Conservation (phyloP, 2,888 invertebrate genomes). For the Vesta saturnalis region DNA sequence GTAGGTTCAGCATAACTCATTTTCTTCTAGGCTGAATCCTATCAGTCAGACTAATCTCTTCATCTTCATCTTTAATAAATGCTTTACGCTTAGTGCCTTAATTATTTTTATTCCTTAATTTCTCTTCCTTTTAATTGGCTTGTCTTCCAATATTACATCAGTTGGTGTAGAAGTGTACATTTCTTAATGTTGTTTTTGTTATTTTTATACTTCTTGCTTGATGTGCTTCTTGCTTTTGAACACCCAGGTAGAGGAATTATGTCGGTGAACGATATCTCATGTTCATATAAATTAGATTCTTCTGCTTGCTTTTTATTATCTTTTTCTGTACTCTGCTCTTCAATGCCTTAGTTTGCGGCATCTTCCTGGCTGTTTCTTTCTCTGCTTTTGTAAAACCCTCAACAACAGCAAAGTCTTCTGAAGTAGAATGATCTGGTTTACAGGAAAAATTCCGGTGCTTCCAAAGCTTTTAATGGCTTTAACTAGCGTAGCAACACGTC, state of each 20-base stretch:
- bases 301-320: neutral
- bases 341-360: too few relatives aligned
- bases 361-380: neutral
- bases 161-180: neutral
- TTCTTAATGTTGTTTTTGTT: neutral
- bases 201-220: neutral
- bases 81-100: neutral
- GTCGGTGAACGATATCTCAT: neutral
- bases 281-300: neutral
- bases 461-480: neutral
- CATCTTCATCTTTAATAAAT: too few relatives aligned
- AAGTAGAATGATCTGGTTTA: neutral
- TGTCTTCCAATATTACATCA: too few relatives aligned
- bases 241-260: too few relatives aligned
- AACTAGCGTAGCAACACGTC: neutral
- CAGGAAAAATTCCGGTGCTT: neutral
- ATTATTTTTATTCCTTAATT: neutral
- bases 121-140: neutral
- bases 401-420: too few relatives aligned
- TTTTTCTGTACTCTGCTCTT: too few relatives aligned
- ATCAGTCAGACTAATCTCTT: too few relatives aligned
- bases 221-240: neutral
- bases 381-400: neutral
- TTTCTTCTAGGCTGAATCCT: too few relatives aligned
- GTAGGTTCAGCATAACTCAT: neutral